Conservation (phyloP, 1,140 invertebrate species). For the Lerema accius region DNA sequence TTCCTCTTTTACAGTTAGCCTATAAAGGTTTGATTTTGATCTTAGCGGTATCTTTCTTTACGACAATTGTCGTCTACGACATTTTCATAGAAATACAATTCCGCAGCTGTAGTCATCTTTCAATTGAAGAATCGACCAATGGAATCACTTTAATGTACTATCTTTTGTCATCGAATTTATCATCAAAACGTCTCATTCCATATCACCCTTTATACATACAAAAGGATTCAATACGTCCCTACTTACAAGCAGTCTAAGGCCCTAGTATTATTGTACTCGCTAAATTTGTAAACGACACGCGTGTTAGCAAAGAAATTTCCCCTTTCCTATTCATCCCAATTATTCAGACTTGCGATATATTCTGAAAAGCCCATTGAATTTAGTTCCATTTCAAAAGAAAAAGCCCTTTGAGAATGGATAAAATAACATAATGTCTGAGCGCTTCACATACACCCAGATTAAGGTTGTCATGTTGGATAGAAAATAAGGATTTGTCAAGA, state of each 20-base stretch:
- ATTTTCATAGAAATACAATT: no score
- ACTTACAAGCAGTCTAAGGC: neutral
- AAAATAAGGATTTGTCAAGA: no score
- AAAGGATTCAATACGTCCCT: neutral
- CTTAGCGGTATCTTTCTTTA: no score
- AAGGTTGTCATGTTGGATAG: neutral
- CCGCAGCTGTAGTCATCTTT: no score
- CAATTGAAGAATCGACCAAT: no score
- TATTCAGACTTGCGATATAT: slow-evolving; percentile 11
- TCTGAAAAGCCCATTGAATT: neutral
- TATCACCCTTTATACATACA: neutral
- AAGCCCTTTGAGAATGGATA: neutral
- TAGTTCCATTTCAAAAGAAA: neutral
- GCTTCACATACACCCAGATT: neutral
- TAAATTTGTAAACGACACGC: slow-evolving; percentile 12
- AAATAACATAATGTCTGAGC: no score
- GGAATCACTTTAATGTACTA: no score
- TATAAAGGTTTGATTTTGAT: no score
- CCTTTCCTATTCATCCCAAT: slow-evolving; percentile 7
- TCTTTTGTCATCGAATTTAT: no score
- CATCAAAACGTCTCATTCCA: no score
- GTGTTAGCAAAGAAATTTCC: slow-evolving; percentile 5
- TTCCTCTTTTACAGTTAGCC: no score
- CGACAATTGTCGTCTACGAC: no score
- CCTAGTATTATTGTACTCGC: slow-evolving; percentile 5